These are phyloP conservation scores for Leptinotarsa haldemani DNA, from an alignment of 2,888 invertebrate species.

Conservation along the genomic window DNA sequence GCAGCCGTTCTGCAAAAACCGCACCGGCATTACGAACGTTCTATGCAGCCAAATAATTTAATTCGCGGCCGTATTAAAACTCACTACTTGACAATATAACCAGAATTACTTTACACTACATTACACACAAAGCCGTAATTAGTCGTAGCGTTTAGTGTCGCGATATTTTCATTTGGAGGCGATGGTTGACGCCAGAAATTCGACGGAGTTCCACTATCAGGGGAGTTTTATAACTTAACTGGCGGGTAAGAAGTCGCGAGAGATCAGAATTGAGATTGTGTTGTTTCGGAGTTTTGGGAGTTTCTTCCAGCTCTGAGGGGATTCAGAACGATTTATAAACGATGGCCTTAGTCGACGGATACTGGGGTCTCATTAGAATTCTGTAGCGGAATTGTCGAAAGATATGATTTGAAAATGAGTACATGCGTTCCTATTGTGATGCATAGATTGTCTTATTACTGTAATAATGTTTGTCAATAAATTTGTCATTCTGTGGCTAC, in stretches of 20 bases:
- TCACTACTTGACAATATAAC: constrained; percentile 51
- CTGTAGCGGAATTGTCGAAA: not conserved
- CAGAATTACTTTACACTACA: constrained; percentile 50
- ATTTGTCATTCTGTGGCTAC: no score
- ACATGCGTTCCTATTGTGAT: not conserved
- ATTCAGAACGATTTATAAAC: not conserved
- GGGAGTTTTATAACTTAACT: constrained; percentile 38
- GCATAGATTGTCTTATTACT: not conserved
- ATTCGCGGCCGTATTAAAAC: constrained; percentile 47
- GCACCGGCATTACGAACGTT: constrained; percentile 35
- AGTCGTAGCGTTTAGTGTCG: constrained; percentile 45
- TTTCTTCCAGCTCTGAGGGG: constrained; percentile 1
- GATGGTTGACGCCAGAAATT: constrained; percentile 30
- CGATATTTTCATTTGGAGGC: constrained; percentile 47
- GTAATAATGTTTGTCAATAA: no score
- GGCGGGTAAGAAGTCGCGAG: not conserved
- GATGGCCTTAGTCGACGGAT: no score
- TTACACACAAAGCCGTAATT: constrained; percentile 49
- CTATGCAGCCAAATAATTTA: constrained; percentile 45
- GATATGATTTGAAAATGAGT: not conserved
- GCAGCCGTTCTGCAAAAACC: constrained; percentile 36
- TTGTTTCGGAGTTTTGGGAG: constrained; percentile 9
- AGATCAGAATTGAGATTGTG: constrained; percentile 17
- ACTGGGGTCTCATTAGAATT: not conserved
- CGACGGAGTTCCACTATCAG: constrained; percentile 38